phyloP scores from a whole-genome alignment of 1,140 invertebrate species.

The Diabrotica virgifera region DNA sequence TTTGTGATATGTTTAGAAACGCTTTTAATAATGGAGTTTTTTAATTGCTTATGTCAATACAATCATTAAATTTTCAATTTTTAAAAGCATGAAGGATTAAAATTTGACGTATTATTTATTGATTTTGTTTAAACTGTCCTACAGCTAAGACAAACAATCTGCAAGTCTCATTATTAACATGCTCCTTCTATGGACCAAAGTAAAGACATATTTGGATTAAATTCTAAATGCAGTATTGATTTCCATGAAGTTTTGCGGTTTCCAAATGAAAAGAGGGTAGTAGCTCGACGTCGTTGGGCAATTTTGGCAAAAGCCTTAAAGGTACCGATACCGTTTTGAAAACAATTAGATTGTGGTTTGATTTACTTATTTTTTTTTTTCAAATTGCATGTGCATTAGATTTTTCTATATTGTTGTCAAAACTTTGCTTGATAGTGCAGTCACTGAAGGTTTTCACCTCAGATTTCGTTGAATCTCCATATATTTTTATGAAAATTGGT shows the following conservation, averaged over 20 bases:
- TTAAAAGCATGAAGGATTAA: slow-evolving; percentile 21
- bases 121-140: slow-evolving; percentile 16
- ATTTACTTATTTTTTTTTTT: no score
- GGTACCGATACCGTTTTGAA: slow-evolving; percentile 33
- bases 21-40: background rate
- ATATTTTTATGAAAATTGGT: no score
- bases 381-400: no score
- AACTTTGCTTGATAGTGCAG: no score
- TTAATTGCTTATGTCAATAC: background rate
- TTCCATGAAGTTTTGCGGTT: slow-evolving; percentile 37
- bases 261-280: slow-evolving; percentile 44
- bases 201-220: slow-evolving; percentile 38
- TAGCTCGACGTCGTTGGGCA: slow-evolving; percentile 65
- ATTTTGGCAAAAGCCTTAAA: slow-evolving; percentile 64
- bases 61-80: slow-evolving; percentile 6
- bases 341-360: background rate
- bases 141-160: slow-evolving; percentile 13
- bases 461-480: no score
- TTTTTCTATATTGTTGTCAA: no score
- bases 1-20: background rate
- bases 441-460: no score
- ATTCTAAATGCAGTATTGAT: slow-evolving; percentile 39
- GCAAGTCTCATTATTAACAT: slow-evolving; percentile 21
- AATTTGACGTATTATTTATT: slow-evolving; percentile 18
- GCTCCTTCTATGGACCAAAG: slow-evolving; percentile 43